Evolutionary conservation across 2,888 invertebrate genomes (phyloP).

Genomic region (Branchellion lobata): DNA sequence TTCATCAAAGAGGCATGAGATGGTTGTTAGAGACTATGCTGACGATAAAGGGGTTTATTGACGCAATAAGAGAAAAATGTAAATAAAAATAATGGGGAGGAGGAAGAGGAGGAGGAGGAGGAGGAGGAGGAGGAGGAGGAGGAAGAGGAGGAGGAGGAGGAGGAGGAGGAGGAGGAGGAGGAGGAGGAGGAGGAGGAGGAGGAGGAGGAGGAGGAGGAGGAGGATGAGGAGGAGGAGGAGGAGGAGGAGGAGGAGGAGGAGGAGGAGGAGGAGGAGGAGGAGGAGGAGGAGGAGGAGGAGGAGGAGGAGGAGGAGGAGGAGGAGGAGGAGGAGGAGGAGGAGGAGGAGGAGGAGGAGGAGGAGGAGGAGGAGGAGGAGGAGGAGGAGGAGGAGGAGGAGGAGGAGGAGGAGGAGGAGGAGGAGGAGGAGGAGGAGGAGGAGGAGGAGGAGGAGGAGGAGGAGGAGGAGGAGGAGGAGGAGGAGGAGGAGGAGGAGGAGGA

Average conservation of each 20-base stretch:
- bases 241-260: not conserved
- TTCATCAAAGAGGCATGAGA: too few species aligned
- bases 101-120: not conserved
- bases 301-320: not conserved
- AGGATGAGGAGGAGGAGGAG: too few species aligned
- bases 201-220: not conserved
- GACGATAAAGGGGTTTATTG: too few species aligned
- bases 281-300: not conserved
- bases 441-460: not conserved
- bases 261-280: not conserved
- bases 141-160: not conserved
- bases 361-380: not conserved
- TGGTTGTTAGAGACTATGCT: too few species aligned
- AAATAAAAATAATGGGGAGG: too few species aligned
- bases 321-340: too few species aligned
- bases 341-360: not conserved
- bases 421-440: conserved; percentile 1
- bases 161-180: not conserved
- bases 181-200: not conserved
- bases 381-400: too few species aligned
- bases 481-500: not conserved
- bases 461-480: not conserved
- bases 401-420: not conserved
- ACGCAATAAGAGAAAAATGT: not conserved
- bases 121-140: not conserved